Conservation (phyloP, 2,888 invertebrate genomes). For the Polydrusus pterygomalis region DNA sequence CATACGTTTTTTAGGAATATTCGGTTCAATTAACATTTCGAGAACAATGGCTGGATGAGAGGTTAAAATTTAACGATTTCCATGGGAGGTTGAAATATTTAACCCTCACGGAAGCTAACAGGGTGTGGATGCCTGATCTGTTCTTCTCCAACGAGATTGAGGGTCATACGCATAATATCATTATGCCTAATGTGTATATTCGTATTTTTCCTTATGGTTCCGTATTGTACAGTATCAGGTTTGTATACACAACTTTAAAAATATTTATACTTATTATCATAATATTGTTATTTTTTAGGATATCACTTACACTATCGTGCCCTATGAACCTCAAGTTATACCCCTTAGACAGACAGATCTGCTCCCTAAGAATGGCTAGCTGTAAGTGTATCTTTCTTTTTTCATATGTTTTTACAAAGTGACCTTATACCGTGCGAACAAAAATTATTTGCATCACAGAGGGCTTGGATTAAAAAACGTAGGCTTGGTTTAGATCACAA, state of each 20-base stretch:
- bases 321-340: constrained; percentile 98
- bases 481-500: too few species aligned
- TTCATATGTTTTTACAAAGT: not conserved
- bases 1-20: constrained; percentile 87
- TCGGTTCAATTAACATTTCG: constrained; percentile 98
- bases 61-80: constrained; percentile 91
- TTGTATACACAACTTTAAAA: constrained; percentile 38
- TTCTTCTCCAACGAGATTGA: constrained; percentile 99
- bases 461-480: too few species aligned
- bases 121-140: constrained; percentile 98
- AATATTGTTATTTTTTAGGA: constrained; percentile 75
- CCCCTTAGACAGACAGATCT: constrained; percentile 96
- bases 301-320: constrained; percentile 95
- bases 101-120: constrained; percentile 93
- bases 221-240: constrained; percentile 96
- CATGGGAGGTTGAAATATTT: constrained; percentile 92
- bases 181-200: constrained; percentile 98
- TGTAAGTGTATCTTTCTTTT: constrained; percentile 83
- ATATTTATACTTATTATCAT: not conserved
- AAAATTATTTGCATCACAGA: too few species aligned
- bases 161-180: constrained; percentile 97
- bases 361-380: constrained; percentile 96
- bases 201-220: constrained; percentile 96
- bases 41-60: constrained; percentile 97
- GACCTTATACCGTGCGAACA: too few species aligned